Base-by-base conservation (phyloP, 1,140 invertebrate genomes). In the Papilio aristodemus region DNA sequence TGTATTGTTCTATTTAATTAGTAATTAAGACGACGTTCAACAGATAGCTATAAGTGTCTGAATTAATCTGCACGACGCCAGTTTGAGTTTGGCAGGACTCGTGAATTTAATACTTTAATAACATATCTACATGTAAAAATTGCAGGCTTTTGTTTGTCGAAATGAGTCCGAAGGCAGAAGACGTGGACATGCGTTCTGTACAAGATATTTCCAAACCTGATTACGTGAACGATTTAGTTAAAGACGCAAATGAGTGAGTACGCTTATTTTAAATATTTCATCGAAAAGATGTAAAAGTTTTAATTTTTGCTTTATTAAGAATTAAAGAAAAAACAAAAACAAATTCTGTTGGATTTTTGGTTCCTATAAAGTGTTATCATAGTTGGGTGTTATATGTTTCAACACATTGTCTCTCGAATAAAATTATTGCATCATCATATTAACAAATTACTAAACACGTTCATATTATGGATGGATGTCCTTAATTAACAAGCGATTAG, bases 1-100 rank as follows among this genome's bases (percentile, higher is more conserved):
- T 50, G 22, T 25, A 25, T 32, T n/a, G 41, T 25, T 66, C 41
- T 66, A 46, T 66, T 66, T 66, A 66, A 66, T 46, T 66, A 66
- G 63, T 41, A 46, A 66, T 50, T 66, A 63, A n/a, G n/a, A n/a
- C 22, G 22, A 62, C 63, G 27, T 46, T 1, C 25, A 50, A 46
- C 63, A 66, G 41, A 46, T 46, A 36, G 57, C 14, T 59, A 66
- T 46, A 66, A 66, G 41, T 66, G 63, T 66, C 36, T 50, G 27
- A 46, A 66, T 46, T 66, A 66, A 50, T 66, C 19, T 66, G 43
- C 25, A 66, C 32, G 63, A 46, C 17, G 63, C 63, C 41, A 66
- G 63, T 46, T 54, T 27, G 36, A 14, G 13, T 13, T 11, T 4
- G 39, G 25, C 13, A 46, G 22, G 63, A 46, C 63, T 14, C 41